A percentile compares a stretch with the other conserved stretches of the same genome.
Evolutionary conservation across 2,113 vertebrate species (phyloP).

Genomic region (Ia io): DNA sequence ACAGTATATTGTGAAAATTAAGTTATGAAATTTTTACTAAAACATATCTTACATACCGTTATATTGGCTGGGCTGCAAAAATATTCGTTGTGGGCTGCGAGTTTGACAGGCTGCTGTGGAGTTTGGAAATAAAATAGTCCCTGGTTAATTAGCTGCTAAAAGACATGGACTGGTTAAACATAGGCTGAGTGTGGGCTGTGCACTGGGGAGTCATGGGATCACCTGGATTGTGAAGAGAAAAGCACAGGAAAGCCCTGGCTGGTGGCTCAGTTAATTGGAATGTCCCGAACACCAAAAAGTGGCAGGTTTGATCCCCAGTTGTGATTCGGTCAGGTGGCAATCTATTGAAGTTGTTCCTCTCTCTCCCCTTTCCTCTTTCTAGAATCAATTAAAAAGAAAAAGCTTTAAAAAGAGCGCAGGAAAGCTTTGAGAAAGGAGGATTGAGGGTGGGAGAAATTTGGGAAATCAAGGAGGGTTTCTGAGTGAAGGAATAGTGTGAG

Average conservation of each 20-base stretch:
- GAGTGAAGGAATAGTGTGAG: neutral
- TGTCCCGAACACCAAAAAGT: neutral
- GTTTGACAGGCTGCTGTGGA: neutral
- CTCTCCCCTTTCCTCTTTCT: neutral
- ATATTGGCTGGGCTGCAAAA: too few relatives aligned
- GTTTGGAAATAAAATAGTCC: neutral
- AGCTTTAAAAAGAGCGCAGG: neutral
- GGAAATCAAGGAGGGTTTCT: neutral
- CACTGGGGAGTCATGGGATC: neutral
- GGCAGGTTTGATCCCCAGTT: neutral
- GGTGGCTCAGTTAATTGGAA: neutral
- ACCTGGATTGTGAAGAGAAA: neutral
- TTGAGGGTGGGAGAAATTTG: neutral
- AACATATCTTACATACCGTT: too few relatives aligned
- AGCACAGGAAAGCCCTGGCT: neutral
- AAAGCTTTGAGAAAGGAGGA: neutral
- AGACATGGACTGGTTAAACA: neutral
- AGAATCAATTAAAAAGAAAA: neutral
- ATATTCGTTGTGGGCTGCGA: too few relatives aligned
- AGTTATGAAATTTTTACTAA: too few relatives aligned
- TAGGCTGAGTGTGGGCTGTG: neutral
- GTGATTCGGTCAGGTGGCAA: neutral
- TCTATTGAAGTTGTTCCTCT: neutral
- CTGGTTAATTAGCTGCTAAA: neutral
- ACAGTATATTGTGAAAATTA: too few relatives aligned